Evolutionary conservation across 1,140 invertebrate species (phyloP).

Genomic region (Bombus breviceps): DNA sequence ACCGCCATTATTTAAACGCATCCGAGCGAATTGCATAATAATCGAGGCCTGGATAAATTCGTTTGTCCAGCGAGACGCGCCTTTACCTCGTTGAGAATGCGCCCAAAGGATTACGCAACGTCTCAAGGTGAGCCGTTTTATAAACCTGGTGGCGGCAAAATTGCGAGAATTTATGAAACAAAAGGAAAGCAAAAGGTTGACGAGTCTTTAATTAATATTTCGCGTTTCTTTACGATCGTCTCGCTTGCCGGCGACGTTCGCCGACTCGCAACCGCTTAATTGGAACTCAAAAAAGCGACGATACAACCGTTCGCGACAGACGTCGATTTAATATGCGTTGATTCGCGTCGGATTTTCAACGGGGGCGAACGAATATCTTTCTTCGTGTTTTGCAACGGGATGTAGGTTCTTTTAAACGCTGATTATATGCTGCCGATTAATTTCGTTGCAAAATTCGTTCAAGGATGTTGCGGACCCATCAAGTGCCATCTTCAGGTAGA

Average conservation of each 20-base stretch:
- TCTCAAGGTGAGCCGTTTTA: conserved; percentile 16
- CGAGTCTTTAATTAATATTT: conserved; percentile 15
- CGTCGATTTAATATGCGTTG: not conserved
- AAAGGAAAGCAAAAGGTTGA: not conserved
- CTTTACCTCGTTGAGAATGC: not conserved
- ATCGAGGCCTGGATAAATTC: conserved; percentile 16
- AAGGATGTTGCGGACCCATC: not conserved
- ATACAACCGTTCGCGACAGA: not conserved
- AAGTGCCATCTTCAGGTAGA: not conserved
- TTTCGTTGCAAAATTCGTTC: not conserved
- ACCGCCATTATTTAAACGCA: conserved; percentile 34
- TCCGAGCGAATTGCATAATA: conserved; percentile 24
- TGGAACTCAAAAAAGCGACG: not conserved
- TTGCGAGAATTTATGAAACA: not conserved
- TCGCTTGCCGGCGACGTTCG: not conserved
- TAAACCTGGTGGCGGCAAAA: not conserved
- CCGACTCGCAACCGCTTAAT: not conserved
- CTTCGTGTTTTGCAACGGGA: not conserved
- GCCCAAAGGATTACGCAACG: not conserved
- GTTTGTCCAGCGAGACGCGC: not conserved
- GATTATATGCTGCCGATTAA: not conserved
- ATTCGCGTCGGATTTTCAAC: not conserved
- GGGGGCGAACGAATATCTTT: not conserved
- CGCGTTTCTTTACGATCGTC: not conserved
- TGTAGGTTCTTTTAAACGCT: accelerated